These are phyloP conservation scores for Rhynchonycteris naso DNA, from an alignment of 2,797 vertebrate species.

Conservation along the genomic window DNA sequence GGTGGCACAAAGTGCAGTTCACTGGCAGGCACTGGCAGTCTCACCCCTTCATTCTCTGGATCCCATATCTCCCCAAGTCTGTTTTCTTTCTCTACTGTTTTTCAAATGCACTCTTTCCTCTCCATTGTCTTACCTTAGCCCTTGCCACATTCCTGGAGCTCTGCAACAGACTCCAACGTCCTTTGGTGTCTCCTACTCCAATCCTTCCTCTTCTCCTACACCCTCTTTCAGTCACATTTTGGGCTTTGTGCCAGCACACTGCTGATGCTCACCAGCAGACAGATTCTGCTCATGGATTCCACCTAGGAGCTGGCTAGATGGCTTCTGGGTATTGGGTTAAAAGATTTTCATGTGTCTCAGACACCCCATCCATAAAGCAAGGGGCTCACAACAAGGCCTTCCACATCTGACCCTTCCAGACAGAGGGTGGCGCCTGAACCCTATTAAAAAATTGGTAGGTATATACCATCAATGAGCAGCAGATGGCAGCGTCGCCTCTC, in stretches of 20 bases:
- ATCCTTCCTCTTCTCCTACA: background rate
- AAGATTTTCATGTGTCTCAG: background rate
- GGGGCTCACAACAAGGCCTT: background rate
- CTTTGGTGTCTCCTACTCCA: background rate
- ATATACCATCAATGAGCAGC: background rate
- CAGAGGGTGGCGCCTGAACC: background rate
- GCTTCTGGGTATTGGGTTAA: background rate
- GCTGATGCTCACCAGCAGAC: background rate
- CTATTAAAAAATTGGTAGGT: background rate
- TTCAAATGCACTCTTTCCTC: background rate
- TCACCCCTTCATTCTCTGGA: background rate
- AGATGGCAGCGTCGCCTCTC: constrained; percentile 54
- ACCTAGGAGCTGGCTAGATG: background rate
- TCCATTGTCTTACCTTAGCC: background rate
- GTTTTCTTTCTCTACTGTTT: background rate
- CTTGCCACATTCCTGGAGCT: background rate
- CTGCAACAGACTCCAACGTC: background rate
- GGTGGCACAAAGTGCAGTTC: constrained; percentile 1
- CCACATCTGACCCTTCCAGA: background rate
- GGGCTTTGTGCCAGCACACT: background rate
- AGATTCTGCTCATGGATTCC: background rate
- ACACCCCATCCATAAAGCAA: background rate
- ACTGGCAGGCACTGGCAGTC: background rate
- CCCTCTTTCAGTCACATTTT: background rate
- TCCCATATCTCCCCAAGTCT: background rate